Conservation (phyloP, 1,140 invertebrate genomes). For the Drosophila orosa region DNA sequence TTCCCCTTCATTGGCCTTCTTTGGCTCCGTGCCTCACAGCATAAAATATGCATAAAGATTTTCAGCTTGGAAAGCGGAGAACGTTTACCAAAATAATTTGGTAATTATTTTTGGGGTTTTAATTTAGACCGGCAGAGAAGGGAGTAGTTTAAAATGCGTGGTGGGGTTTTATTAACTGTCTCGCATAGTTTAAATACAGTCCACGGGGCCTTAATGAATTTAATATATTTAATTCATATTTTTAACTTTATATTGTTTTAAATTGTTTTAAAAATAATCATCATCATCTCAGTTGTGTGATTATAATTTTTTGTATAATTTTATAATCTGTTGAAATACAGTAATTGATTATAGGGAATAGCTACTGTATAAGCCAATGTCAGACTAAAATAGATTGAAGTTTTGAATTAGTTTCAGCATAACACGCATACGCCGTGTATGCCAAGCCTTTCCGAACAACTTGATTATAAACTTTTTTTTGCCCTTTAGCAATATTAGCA, state of each 20-base stretch:
- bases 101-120: slow-evolving; percentile 41
- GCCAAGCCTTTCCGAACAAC: neutral
- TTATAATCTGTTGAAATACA: neutral
- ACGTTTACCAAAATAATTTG: slow-evolving; percentile 52
- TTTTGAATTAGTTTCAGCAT: slow-evolving; percentile 5
- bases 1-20: slow-evolving; percentile 29
- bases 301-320: too few species aligned
- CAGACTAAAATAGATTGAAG: slow-evolving; percentile 1
- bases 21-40: slow-evolving; percentile 11
- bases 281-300: too few species aligned
- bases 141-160: slow-evolving; percentile 3
- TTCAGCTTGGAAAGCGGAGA: slow-evolving; percentile 19
- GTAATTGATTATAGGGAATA: neutral
- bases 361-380: neutral
- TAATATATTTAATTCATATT: too few species aligned
- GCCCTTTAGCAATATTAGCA: slow-evolving; percentile 4
- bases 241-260: neutral
- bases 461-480: slow-evolving; percentile 4
- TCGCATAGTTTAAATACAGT: slow-evolving; percentile 20
- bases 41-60: slow-evolving; percentile 50
- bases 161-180: slow-evolving; percentile 24
- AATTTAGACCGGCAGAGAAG: neutral
- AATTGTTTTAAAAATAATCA: neutral
- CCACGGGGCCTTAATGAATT: too few species aligned
- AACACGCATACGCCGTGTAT: slow-evolving; percentile 8